A percentile compares a stretch with the other conserved stretches of the same genome.
These are phyloP conservation scores for Augochlorella aurata DNA, from an alignment of 2,888 invertebrate genomes.

Conservation along the genomic window DNA sequence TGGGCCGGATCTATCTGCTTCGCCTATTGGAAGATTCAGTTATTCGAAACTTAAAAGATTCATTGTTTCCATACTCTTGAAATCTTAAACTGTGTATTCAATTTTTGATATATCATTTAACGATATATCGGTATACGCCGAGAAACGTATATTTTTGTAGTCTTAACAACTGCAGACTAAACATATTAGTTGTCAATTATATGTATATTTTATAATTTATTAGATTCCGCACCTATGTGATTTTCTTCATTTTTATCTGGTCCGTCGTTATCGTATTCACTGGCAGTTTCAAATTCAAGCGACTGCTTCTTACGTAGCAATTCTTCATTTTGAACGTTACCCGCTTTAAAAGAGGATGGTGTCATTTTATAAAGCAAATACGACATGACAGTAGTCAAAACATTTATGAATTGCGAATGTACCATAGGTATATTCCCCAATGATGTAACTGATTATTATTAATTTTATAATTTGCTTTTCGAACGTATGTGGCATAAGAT, in stretches of 20 bases:
- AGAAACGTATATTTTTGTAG: neutral
- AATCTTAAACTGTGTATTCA: neutral
- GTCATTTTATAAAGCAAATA: neutral
- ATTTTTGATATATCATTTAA: neutral
- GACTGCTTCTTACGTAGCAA: neutral
- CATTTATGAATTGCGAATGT: neutral
- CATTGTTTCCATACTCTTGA: neutral
- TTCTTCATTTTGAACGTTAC: constrained; percentile 10
- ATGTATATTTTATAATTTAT: constrained; percentile 9
- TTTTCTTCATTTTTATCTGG: neutral
- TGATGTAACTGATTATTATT: constrained; percentile 31
- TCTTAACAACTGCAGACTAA: too few species aligned
- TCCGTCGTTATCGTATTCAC: neutral
- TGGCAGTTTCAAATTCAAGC: neutral
- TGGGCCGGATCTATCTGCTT: constrained; percentile 61
- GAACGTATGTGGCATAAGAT: constrained; percentile 1
- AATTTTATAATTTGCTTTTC: constrained; percentile 5
- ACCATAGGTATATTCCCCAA: constrained; percentile 8
- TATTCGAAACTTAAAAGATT: neutral
- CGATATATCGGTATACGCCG: neutral
- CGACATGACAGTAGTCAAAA: neutral
- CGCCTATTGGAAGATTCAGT: constrained; percentile 29
- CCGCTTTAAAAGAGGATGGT: neutral
- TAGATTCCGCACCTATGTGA: neutral
- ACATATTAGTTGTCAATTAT: neutral